Percentiles rank a stretch among this genome's conserved stretches.
Evolutionary conservation across 2,888 invertebrate species (phyloP).

Genomic region (Theristus sp.): DNA sequence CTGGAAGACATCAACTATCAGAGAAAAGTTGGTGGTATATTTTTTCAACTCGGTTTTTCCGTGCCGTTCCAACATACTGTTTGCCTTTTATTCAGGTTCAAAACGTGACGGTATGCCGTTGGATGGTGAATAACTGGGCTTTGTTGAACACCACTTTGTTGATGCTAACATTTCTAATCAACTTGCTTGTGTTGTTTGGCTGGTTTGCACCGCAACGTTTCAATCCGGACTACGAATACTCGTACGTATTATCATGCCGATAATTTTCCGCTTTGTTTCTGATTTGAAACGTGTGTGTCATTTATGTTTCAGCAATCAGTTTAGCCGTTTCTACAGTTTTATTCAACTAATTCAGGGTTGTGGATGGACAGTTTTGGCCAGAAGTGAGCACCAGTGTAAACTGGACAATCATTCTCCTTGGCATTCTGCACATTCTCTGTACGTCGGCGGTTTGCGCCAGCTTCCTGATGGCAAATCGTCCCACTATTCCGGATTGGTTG

Average conservation of each 20-base stretch:
- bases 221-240: conserved; percentile 5
- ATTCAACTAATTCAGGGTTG: background rate
- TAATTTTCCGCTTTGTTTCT: too few relatives aligned
- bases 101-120: conserved; percentile 18
- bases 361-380: background rate
- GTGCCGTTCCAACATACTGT: background rate
- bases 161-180: conserved; percentile 22
- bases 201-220: conserved; percentile 22
- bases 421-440: conserved; percentile 27
- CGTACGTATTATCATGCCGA: too few relatives aligned
- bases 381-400: conserved; percentile 6
- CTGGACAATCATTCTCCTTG: conserved; percentile 17
- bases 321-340: too few relatives aligned
- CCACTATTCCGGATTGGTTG: background rate
- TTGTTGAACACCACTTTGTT: conserved; percentile 24
- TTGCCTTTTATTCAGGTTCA: conserved; percentile 15
- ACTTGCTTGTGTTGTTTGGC: conserved; percentile 20
- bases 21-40: conserved; percentile 10
- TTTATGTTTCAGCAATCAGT: too few relatives aligned
- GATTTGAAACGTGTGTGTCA: too few relatives aligned
- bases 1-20: conserved; percentile 31
- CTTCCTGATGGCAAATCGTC: conserved; percentile 29
- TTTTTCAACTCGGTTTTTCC: background rate
- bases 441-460: conserved; percentile 28
- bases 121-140: conserved; percentile 28